Percentiles rank a stretch among this genome's conserved stretches.
These are phyloP conservation scores for Adineta ricciae DNA, from an alignment of 2,888 invertebrate species.

Conservation along the genomic window DNA sequence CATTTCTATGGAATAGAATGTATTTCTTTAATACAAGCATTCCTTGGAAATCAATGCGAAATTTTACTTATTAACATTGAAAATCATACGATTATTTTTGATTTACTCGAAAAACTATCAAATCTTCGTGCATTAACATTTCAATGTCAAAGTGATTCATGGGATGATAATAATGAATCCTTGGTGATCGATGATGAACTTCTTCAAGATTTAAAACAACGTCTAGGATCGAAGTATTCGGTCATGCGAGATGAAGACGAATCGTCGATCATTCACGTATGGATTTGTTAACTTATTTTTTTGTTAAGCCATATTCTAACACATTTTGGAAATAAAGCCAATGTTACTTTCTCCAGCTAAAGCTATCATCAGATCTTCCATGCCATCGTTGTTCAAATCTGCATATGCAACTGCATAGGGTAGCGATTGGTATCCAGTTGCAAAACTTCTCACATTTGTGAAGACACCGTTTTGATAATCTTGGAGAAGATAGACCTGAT, in stretches of 20 bases:
- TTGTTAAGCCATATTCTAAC: not conserved
- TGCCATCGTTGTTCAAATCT: too few relatives aligned
- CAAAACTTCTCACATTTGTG: too few relatives aligned
- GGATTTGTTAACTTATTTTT: not conserved
- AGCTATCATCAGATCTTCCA: too few relatives aligned
- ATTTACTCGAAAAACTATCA: not conserved
- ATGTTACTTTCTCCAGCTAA: too few relatives aligned
- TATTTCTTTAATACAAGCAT: not conserved
- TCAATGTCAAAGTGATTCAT: not conserved
- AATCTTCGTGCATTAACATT: not conserved
- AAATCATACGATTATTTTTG: not conserved
- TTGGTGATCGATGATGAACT: not conserved
- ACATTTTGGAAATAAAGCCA: too few relatives aligned
- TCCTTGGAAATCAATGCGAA: not conserved
- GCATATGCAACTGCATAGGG: too few relatives aligned
- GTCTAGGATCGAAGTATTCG: not conserved
- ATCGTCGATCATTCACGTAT: not conserved
- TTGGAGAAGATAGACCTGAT: too few relatives aligned
- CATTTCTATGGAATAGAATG: not conserved
- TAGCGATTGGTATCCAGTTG: too few relatives aligned
- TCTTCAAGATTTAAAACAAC: not conserved
- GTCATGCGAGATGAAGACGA: not conserved
- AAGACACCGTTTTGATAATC: too few relatives aligned
- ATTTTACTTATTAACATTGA: not conserved
- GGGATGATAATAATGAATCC: not conserved